These are phyloP conservation scores for Phataginus tetradactyla DNA, from an alignment of 2,797 vertebrate species.

Conservation along the genomic window DNA sequence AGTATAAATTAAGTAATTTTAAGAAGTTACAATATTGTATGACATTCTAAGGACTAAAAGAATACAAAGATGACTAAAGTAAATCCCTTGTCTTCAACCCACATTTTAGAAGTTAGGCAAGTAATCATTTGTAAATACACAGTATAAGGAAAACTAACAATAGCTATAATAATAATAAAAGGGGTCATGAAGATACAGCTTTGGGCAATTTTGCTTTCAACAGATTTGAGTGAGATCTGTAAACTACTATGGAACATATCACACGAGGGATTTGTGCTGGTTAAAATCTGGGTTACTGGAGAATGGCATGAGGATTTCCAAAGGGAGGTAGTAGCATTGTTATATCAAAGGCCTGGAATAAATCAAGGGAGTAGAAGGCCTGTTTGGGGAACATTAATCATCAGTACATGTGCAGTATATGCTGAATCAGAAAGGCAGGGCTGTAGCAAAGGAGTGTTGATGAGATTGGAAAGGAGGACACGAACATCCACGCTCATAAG, in stretches of 20 bases:
- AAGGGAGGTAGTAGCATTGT: background rate
- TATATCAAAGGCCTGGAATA: background rate
- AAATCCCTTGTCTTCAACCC: background rate
- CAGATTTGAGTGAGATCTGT: background rate
- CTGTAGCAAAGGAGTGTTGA: background rate
- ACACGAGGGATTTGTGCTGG: background rate
- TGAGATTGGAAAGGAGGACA: background rate
- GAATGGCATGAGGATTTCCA: background rate
- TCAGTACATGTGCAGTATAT: background rate
- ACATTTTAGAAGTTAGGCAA: background rate
- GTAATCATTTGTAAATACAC: background rate
- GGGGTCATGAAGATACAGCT: background rate
- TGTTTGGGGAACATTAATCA: background rate
- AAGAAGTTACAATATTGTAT: background rate
- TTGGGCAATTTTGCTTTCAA: background rate
- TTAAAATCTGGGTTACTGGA: background rate
- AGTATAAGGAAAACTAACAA: background rate
- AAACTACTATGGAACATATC: background rate
- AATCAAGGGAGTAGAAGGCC: background rate
- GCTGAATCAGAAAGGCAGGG: background rate
- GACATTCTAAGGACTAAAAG: background rate
- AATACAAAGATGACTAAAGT: background rate
- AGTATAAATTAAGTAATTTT: background rate
- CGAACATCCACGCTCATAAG: background rate
- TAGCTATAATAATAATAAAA: background rate